Evolutionary conservation across 2,888 invertebrate species (phyloP).

Genomic region (Eledone cirrhosa): DNA sequence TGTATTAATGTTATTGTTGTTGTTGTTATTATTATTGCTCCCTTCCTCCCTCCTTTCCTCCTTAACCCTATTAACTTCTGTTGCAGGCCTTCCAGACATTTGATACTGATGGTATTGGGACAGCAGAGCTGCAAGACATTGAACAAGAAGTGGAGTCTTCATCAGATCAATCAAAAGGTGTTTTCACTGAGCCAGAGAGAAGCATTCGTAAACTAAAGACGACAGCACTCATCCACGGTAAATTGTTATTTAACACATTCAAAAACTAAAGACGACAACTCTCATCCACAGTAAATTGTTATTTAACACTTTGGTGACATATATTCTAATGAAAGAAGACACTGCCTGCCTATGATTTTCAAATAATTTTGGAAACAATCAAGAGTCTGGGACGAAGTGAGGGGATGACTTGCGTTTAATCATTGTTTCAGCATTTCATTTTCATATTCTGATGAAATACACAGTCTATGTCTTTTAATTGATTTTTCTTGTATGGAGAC

Average conservation of each 20-base stretch:
- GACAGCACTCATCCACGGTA: constrained; percentile 62
- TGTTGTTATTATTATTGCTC: background rate
- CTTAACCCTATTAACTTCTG: background rate
- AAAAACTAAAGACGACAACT: too few species aligned
- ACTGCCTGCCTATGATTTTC: too few species aligned
- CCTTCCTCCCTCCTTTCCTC: background rate
- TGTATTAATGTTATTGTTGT: background rate
- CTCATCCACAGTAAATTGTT: too few species aligned
- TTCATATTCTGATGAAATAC: too few species aligned
- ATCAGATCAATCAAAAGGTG: constrained; percentile 19
- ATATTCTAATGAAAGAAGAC: too few species aligned
- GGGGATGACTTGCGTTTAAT: too few species aligned
- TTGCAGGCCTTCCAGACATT: constrained; percentile 60
- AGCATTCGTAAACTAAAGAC: constrained; percentile 63
- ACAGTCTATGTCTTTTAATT: too few species aligned
- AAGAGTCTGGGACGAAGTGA: too few species aligned
- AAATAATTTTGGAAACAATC: too few species aligned
- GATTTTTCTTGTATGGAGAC: too few species aligned
- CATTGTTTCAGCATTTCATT: too few species aligned
- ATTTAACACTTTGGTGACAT: too few species aligned
- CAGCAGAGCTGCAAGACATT: constrained; percentile 61
- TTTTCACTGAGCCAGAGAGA: constrained; percentile 51
- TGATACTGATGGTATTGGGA: constrained; percentile 64
- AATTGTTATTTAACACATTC: background rate
- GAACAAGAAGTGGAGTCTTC: constrained; percentile 53